phyloP scores from a whole-genome alignment of 1,140 invertebrate species.

The Pentalonia nigronervosa region DNA sequence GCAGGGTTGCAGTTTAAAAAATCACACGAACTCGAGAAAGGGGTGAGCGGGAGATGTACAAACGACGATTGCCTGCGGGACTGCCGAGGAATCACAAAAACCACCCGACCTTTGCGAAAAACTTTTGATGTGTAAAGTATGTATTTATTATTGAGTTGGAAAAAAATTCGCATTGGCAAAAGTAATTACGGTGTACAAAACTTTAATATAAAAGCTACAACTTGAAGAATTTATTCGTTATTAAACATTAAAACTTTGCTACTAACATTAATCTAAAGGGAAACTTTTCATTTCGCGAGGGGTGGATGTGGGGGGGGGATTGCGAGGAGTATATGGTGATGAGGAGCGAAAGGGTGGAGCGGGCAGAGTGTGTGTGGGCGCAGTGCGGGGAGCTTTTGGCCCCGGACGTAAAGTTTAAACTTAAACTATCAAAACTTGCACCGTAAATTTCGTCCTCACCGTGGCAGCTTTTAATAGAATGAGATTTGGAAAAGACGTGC shows the following conservation, averaged over 20 bases:
- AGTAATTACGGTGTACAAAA: slow-evolving; percentile 58
- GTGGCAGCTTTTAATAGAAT: slow-evolving; percentile 58
- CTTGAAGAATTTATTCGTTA: slow-evolving; percentile 58
- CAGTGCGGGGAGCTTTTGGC: slow-evolving; percentile 40
- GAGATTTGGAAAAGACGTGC: slow-evolving; percentile 57
- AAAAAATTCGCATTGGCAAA: slow-evolving; percentile 56
- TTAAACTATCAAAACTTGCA: slow-evolving; percentile 57
- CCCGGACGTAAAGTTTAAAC: slow-evolving; percentile 57
- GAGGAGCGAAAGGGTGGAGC: not conserved
- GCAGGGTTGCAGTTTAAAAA: not conserved
- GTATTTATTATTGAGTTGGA: slow-evolving; percentile 57
- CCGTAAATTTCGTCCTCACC: slow-evolving; percentile 56
- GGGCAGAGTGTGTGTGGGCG: not conserved
- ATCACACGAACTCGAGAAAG: not conserved
- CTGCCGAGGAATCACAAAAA: not conserved
- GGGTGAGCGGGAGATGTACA: not conserved
- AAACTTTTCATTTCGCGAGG: slow-evolving; percentile 50
- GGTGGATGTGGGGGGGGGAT: not conserved
- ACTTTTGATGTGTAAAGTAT: slow-evolving; percentile 56
- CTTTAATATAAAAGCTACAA: slow-evolving; percentile 58
- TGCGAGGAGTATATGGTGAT: not conserved
- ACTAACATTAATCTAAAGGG: slow-evolving; percentile 58
- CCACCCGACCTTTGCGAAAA: not conserved
- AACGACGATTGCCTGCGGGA: not conserved
- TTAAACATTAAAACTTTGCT: slow-evolving; percentile 58